Base-by-base conservation (phyloP, 2,888 invertebrate species). In the Smittia aterrima region DNA sequence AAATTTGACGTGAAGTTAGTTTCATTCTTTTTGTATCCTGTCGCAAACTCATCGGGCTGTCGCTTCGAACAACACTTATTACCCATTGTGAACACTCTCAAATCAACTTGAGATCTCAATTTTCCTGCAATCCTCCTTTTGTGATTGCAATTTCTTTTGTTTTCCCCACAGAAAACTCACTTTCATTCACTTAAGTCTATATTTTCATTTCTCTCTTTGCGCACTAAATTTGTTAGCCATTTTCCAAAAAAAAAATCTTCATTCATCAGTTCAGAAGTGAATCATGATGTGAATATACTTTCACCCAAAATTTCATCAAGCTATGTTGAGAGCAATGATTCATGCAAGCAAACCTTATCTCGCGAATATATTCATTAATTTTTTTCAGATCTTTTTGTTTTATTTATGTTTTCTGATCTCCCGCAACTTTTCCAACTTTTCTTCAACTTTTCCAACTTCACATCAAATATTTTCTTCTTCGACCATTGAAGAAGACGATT, bases 61-160 rank as follows among this genome's bases (percentile, higher is more conserved):
- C 91, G 89, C 86, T 91, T 92, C 86, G 92, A 92, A 86, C 93
- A 93, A 86, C 93, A 93, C 86, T 91, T 91, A 85, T 90, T 90
- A 84, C 93, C 93, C 93, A 93, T 93, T 32, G 32, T 7, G 13
- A 58, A 22, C 22, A 22, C 20, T 38, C 11, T 58, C 24, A 24
- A 58, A 7, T 58, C 58, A 58, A 58, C 24, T 47, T 9, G 24
- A 58, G 16, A 58, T 58, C 7, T 58, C 32, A 9, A 32, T 32
- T 6, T 32, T n/a, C n/a, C n/a, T n/a, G n/a, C n/a, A n/a, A n/a
- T n/a, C n/a, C 32, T 18, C 22, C 20, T 58, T 18, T 58, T 58
- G 16, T 58, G 58, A 2, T 7, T 11, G 2, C 11, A 16, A 47
- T 47, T 47, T 20, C 18, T 4, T 58, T 20, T 58, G 22, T 1